Evolutionary conservation across 2,888 invertebrate species (phyloP), one percentile per base, ranked within the genome.

Genomic region (Parthenolecanium corni): DNA sequence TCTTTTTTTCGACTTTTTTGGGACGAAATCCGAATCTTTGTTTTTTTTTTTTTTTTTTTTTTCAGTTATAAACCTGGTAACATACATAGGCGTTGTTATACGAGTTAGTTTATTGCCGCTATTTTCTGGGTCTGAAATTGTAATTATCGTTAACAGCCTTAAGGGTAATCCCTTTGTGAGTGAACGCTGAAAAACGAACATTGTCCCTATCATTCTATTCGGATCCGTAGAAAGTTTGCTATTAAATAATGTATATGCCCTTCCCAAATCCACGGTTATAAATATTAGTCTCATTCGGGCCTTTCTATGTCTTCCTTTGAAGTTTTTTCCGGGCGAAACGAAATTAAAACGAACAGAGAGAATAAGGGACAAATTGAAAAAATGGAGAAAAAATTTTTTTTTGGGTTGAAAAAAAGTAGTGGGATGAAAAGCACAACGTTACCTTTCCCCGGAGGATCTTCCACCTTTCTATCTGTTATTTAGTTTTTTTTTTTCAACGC

Each of bases 361-460:
- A 61, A 61, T 61, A 61, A 61, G 61, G 61, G 61, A 61, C 61
- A 61, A 61, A 61, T 61, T 61, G 61, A 61, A 61, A 57, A 57
- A 57, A 57, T 57, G 46, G n/a, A n/a, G n/a, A 57, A 57, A 57
- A 54, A 44, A 24, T 24, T 54, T 52, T 36, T 57, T 31, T 44
- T 31, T 31, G n/a, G n/a, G n/a, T n/a, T n/a, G 9, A 9, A 31
- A 51, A 47, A 21, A 51, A 61, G 38, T 61, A 61, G 36, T 49
- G 46, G 51, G 40, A 61, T 61, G 61, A 61, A 61, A 61, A 61
- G 51, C 61, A 47, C 46, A 61, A 49, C 40, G 12, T 2, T 44
- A 44, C 20, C 61, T 49, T 61, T 61, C 61, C 61, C 61, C 40
- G 49, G 61, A 61, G 61, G 61, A 61, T 51, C 38, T 61, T 61